A percentile compares a stretch with the other conserved stretches of the same genome.
Evolutionary conservation across 2,888 invertebrate species (phyloP).

Genomic region (Xestobium rufovillosum): DNA sequence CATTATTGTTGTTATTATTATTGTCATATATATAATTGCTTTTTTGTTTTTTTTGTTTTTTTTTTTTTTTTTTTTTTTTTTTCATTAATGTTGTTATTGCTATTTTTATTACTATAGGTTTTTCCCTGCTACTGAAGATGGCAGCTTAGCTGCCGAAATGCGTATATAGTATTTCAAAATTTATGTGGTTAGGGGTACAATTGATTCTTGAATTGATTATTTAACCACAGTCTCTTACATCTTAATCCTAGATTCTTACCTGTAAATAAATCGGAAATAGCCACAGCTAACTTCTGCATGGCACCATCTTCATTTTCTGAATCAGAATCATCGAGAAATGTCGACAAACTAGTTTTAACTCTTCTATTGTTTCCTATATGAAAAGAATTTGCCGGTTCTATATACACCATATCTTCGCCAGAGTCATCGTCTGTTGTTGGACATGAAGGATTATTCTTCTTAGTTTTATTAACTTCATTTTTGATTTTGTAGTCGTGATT

Average conservation of each 20-base stretch:
- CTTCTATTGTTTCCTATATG: slow-evolving; percentile 35
- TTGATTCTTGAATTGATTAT: too few relatives aligned
- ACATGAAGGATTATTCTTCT: slow-evolving; percentile 29
- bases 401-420: slow-evolving; percentile 42
- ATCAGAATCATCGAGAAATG: slow-evolving; percentile 57
- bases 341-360: slow-evolving; percentile 48
- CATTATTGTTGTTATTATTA: too few relatives aligned
- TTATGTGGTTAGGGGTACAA: too few relatives aligned
- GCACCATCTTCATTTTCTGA: slow-evolving; percentile 65
- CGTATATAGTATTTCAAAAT: too few relatives aligned
- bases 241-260: slow-evolving; percentile 44
- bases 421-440: slow-evolving; percentile 39
- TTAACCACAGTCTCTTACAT: too few relatives aligned
- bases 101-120: too few relatives aligned
- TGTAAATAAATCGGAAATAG: slow-evolving; percentile 71
- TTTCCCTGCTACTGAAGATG: too few relatives aligned
- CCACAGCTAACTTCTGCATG: slow-evolving; percentile 62
- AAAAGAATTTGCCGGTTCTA: slow-evolving; percentile 37
- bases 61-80: too few relatives aligned
- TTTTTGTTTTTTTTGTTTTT: too few relatives aligned
- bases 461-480: slow-evolving; percentile 22
- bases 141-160: too few relatives aligned
- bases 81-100: too few relatives aligned
- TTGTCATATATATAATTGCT: too few relatives aligned
- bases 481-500: slow-evolving; percentile 28